These are phyloP conservation scores for Physocephala rufipes DNA, from an alignment of 2,888 invertebrate species.

Conservation along the genomic window DNA sequence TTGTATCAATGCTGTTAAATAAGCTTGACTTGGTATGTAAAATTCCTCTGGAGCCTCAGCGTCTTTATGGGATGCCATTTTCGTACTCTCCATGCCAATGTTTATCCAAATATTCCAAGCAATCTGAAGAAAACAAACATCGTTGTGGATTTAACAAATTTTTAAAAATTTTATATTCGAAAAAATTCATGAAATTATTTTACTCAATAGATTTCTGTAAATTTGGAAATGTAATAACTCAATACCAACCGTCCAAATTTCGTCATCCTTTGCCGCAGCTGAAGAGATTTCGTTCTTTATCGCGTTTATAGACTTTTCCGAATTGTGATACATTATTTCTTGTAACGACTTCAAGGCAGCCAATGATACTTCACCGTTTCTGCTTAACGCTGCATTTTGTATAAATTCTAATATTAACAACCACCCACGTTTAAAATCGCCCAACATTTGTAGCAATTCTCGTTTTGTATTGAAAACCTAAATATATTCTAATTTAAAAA, in stretches of 20 bases:
- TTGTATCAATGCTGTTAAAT: constrained; percentile 92
- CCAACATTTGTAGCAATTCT: constrained; percentile 81
- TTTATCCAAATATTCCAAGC: constrained; percentile 90
- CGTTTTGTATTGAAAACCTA: constrained; percentile 86
- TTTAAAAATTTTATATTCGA: constrained; percentile 13
- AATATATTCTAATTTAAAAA: not conserved
- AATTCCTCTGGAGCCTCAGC: constrained; percentile 68
- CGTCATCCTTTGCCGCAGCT: constrained; percentile 64
- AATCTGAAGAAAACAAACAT: constrained; percentile 52
- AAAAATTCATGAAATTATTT: too few relatives aligned
- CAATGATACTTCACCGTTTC: constrained; percentile 94
- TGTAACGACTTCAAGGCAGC: constrained; percentile 97
- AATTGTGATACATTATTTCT: constrained; percentile 84
- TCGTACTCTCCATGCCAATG: constrained; percentile 83
- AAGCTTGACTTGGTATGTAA: constrained; percentile 92
- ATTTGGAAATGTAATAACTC: constrained; percentile 6
- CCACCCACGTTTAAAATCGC: constrained; percentile 95
- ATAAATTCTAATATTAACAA: constrained; percentile 91
- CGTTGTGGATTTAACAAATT: too few relatives aligned
- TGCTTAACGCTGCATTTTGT: constrained; percentile 88
- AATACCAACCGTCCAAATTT: constrained; percentile 75
- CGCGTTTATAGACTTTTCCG: constrained; percentile 57
- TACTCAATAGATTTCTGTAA: constrained; percentile 30
- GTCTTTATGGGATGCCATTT: constrained; percentile 66
- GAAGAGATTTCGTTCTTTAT: constrained; percentile 59